Evolutionary conservation across 37 sponge, comb jelly and placozoan genomes (phyloP).

Genomic region (Ianthella basta): DNA sequence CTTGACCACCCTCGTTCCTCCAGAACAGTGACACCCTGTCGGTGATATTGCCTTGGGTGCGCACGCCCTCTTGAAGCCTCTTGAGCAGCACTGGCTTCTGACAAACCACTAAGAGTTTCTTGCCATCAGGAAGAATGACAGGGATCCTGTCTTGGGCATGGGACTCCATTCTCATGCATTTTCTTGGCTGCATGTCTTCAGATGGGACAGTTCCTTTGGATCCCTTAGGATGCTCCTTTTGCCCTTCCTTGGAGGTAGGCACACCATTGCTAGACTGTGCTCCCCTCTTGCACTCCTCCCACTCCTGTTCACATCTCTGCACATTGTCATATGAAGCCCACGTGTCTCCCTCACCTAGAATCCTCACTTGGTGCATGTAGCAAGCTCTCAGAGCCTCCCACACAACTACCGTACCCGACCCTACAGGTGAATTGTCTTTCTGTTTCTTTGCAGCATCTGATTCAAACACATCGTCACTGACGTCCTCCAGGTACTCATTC

Average conservation of each 20-base stretch:
- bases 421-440: background rate
- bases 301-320: background rate
- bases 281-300: constrained; percentile 7
- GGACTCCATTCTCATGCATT: background rate
- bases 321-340: constrained; percentile 15
- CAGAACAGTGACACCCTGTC: no score
- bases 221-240: no score
- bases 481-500: constrained; percentile 10
- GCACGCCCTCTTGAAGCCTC: no score
- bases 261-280: no score
- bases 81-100: constrained; percentile 6
- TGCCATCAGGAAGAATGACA: background rate
- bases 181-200: background rate
- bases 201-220: no score
- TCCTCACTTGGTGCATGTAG: constrained; percentile 56
- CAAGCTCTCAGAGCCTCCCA: constrained; percentile 70
- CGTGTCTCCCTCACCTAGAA: constrained; percentile 15
- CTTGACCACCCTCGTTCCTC: no score
- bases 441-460: constrained; percentile 3
- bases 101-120: background rate
- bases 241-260: no score
- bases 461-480: background rate
- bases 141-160: background rate
- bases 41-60: no score
- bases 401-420: constrained; percentile 52